phyloP scores from a whole-genome alignment of 2,888 invertebrate genomes.

The Drosophila mimetica region DNA sequence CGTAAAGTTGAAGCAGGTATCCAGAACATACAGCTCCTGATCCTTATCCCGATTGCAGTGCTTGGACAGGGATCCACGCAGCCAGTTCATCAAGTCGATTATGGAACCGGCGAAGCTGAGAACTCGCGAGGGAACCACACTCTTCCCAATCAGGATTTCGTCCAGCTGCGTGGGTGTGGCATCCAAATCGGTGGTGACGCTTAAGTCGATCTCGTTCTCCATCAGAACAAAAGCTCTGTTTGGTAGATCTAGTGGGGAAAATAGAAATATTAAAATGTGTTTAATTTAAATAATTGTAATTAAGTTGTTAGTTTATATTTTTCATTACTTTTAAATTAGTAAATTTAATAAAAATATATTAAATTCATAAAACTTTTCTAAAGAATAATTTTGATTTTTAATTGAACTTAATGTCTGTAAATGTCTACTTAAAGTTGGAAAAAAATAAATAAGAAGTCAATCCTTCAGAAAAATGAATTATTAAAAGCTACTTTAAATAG shows the following conservation, averaged over 20 bases:
- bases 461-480: too few species aligned
- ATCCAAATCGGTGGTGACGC: conserved; percentile 77
- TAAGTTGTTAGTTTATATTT: too few species aligned
- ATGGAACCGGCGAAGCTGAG: conserved; percentile 80
- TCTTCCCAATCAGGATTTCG: conserved; percentile 78
- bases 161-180: conserved; percentile 72
- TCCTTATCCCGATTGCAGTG: conserved; percentile 81
- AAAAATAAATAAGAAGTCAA: background rate
- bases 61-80: conserved; percentile 80
- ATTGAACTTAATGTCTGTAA: too few species aligned
- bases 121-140: conserved; percentile 81
- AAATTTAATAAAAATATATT: too few species aligned
- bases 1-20: conserved; percentile 81
- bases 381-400: too few species aligned
- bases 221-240: conserved; percentile 81
- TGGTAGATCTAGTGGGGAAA: conserved; percentile 76
- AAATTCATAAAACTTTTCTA: too few species aligned
- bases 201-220: conserved; percentile 82
- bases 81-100: conserved; percentile 80
- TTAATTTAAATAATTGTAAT: too few species aligned
- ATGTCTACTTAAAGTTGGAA: too few species aligned
- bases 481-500: too few species aligned
- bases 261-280: background rate
- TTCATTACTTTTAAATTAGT: too few species aligned
- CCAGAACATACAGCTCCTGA: conserved; percentile 73